Conservation (phyloP, 2,888 invertebrate species). For the Caenorhabditis sulstoni region DNA sequence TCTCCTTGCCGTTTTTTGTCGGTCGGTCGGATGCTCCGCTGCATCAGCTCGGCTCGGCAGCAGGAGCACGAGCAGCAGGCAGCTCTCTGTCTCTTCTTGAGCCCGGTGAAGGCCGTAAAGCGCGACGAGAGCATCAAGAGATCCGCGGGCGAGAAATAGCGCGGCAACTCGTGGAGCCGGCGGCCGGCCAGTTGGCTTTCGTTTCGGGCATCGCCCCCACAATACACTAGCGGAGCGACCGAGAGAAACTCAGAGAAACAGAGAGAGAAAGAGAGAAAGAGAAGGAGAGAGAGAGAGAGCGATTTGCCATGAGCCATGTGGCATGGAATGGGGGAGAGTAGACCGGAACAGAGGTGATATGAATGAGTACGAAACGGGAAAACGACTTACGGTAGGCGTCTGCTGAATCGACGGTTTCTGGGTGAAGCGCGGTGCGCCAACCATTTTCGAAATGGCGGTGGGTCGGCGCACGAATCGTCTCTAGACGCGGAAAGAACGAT, state of each 20-base stretch:
- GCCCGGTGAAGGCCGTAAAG: conserved; percentile 57
- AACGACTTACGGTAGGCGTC: conserved; percentile 83
- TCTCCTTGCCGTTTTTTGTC: conserved; percentile 36
- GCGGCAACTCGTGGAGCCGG: conserved; percentile 44
- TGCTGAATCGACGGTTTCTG: conserved; percentile 97
- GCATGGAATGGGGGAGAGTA: conserved; percentile 40
- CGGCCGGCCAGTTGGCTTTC: conserved; percentile 54
- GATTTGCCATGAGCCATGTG: conserved; percentile 53
- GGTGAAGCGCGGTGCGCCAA: conserved; percentile 92
- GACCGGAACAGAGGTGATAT: conserved; percentile 37
- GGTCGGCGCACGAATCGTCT: conserved; percentile 46
- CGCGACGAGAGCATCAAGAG: conserved; percentile 52
- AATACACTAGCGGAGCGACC: conserved; percentile 49
- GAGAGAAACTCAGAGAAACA: conserved; percentile 26
- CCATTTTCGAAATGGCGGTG: conserved; percentile 70
- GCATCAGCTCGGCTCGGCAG: conserved; percentile 9
- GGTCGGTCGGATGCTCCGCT: conserved; percentile 32
- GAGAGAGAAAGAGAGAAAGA: conserved; percentile 29
- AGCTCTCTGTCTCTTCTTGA: conserved; percentile 3
- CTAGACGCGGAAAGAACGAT: conserved; percentile 10
- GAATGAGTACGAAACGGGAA: conserved; percentile 29
- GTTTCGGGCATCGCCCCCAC: conserved; percentile 56
- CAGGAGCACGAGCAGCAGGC: too few relatives aligned
- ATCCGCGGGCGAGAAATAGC: conserved; percentile 54
- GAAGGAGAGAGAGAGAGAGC: conserved; percentile 37